Conservation (phyloP, 1,140 invertebrate genomes). For the Planococcus citri region DNA sequence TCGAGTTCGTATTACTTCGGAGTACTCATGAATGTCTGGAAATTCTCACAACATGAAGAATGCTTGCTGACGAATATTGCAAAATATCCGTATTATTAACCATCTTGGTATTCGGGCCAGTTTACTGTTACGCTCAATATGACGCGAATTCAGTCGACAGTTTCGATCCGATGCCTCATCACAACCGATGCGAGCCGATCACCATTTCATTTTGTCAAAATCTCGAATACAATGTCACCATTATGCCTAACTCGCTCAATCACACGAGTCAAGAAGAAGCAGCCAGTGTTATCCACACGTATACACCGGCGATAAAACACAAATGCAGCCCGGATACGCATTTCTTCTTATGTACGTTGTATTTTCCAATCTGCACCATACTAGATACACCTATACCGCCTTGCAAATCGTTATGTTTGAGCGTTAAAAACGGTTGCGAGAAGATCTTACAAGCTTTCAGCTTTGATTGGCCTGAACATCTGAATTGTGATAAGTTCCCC, state of each 20-base stretch:
- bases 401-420: constrained; percentile 79
- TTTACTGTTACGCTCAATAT: not conserved
- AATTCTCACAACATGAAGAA: not conserved
- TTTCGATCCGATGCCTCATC: constrained; percentile 39
- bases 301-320: constrained; percentile 86
- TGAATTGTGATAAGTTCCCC: constrained; percentile 91
- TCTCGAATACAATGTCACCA: constrained; percentile 88
- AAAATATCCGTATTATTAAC: not conserved
- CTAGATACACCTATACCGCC: constrained; percentile 80
- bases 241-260: constrained; percentile 87
- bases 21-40: too few species aligned
- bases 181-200: constrained; percentile 82
- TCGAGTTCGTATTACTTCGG: too few species aligned
- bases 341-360: constrained; percentile 92
- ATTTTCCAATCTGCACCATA: constrained; percentile 90
- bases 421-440: constrained; percentile 81
- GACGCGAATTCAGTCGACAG: not conserved
- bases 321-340: constrained; percentile 87
- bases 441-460: constrained; percentile 84
- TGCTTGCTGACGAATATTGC: not conserved
- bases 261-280: constrained; percentile 93
- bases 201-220: constrained; percentile 84
- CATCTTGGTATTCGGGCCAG: not conserved
- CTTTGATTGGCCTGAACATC: constrained; percentile 83
- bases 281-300: constrained; percentile 82